These are phyloP conservation scores for Agrochola macilenta DNA, from an alignment of 2,888 invertebrate genomes.

Conservation along the genomic window DNA sequence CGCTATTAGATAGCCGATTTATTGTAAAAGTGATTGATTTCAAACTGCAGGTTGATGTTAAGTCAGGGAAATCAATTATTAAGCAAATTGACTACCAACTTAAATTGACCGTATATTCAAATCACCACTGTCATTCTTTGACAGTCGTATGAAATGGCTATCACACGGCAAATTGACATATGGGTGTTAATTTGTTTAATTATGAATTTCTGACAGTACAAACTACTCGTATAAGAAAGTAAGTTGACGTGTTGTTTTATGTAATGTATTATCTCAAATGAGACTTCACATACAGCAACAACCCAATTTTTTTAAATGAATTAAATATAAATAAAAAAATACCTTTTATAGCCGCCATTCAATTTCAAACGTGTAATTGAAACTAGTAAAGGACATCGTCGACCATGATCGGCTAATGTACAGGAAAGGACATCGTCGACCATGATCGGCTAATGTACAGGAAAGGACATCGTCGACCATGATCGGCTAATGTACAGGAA, in stretches of 20 bases:
- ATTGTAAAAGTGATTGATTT: no score
- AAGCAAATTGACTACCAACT: no score
- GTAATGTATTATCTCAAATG: not conserved
- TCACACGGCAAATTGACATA: no score
- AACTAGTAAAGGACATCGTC: not conserved
- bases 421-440: constrained; percentile 16
- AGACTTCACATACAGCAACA: not conserved
- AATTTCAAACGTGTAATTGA: not conserved
- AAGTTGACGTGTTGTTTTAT: not conserved
- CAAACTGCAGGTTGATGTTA: no score
- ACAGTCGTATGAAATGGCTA: no score
- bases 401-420: not conserved
- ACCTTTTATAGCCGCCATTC: not conserved
- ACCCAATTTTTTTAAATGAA: not conserved
- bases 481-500: constrained; percentile 4
- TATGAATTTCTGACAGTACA: not conserved
- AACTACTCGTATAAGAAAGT: not conserved
- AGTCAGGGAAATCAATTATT: no score
- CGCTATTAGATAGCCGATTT: no score
- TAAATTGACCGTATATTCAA: no score
- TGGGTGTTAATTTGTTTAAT: no score
- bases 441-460: not conserved
- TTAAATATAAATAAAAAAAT: not conserved
- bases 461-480: constrained; percentile 12
- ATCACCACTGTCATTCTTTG: no score